Base-by-base conservation (phyloP, 2,888 invertebrate species). In the Idaea aversata region DNA sequence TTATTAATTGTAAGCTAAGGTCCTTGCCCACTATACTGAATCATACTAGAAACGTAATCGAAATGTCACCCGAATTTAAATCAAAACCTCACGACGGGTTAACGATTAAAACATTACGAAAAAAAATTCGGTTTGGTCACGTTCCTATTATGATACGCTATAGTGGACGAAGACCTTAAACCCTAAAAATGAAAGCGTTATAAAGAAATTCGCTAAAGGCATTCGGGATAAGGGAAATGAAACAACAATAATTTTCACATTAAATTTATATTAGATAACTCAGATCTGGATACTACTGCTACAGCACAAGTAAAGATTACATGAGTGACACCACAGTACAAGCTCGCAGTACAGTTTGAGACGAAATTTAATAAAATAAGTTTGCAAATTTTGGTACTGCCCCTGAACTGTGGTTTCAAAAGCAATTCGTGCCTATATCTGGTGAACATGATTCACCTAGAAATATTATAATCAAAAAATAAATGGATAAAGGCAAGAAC, bases 201-300 rank as follows among this genome's bases (percentile, higher is more conserved):
- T 36, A 63, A 62, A 13, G 36, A 65, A 61, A 77, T 81, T 88
- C 89, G 89, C 89, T 25, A 76, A 57, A 65, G 3, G 61, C 80
- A 80, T 80, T 62, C 67, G 70, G 80, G 78, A 47, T 34, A 35
- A 67, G 69, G 69, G 65, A 90, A 92, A 91, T 92, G 69, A 93
- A 92, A 93, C 92, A 88, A 92, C 87, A 85, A 85, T 88, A 65
- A 73, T 77, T 80, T 84, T 88, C 87, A 92, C 93, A 92, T 88
- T 90, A 91, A 91, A 87, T 89, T 91, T 93, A 93, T 93, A 91
- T 91, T 82, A 73, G 69, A 67, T 88, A 86, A 90, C 86, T 85
- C 84, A 91, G 92, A 92, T 87, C 90, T 88, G 89, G 85, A 67
- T 76, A 83, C 85, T 84, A 85, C 79, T 77, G 86, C 82, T 82